Base-by-base conservation (phyloP, 2,888 invertebrate genomes). In the Sussaba pulchella region DNA sequence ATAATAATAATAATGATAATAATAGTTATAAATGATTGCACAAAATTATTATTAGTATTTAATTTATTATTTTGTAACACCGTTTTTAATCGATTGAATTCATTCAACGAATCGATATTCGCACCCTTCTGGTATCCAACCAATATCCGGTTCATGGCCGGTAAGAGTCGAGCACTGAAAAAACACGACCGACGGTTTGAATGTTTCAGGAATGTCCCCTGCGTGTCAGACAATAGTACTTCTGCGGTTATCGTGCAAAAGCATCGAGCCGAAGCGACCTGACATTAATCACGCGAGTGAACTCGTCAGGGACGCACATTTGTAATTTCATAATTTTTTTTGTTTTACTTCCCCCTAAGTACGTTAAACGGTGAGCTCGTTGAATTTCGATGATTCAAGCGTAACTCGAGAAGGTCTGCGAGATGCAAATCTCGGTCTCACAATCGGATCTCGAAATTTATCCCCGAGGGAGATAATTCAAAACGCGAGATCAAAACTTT, bases 401-500 rank as follows among this genome's bases (percentile, higher is more conserved):
- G 54, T 73, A 73, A 73, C 14, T 19, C 19, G 61, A 73, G 73
- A 26, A 36, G 45, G 21, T 14, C 39, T 9, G 1, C 8, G 52
- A 69, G 41, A 54, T 24, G 5, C 12, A 21, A 17, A 24, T 39
- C 52, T 10, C 26, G n/a, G 31, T n/a, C 24, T 41, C 26, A 64
- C 26, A 14, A 50, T 47, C 31, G 14, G 21, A 47, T 36, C 66
- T 19, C 36, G 36, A 6, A 31, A 31, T 31, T 31, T 6, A 31
- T 61, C 50, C 21, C 10, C n/a, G 21, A 2, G 39, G 31, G n/a
- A 63, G 64, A 59, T 12, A 63, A 39, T 19, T 43, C 17, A 59
- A 45, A 9, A 64, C 54, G 67, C 57, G 52, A 71, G n/a, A 54
- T 2, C 77, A 59, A 71, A 47, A 31, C 57, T 66, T 50, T 52